phyloP scores from a whole-genome alignment of 2,888 invertebrate species.

The Oscheius sp. region DNA sequence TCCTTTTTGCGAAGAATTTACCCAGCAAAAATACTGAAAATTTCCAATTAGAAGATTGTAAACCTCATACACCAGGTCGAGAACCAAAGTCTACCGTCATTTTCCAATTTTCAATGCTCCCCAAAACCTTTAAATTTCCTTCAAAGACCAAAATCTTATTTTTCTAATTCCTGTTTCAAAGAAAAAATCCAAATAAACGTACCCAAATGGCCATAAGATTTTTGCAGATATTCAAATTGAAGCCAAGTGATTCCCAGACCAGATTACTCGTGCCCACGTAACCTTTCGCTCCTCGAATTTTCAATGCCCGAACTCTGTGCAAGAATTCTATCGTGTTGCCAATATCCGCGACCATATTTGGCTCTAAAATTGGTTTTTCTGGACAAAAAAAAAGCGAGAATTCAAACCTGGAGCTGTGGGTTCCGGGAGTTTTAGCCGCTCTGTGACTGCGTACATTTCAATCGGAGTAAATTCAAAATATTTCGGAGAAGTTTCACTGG shows the following conservation, averaged over 20 bases:
- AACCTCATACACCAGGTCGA: too few species aligned
- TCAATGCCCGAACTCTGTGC: slow-evolving; percentile 80
- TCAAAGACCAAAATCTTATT: too few species aligned
- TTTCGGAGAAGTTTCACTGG: slow-evolving; percentile 53
- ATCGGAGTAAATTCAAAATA: slow-evolving; percentile 82
- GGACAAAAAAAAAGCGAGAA: background rate
- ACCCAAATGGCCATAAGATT: slow-evolving; percentile 79
- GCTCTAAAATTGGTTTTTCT: slow-evolving; percentile 75
- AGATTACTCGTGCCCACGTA: slow-evolving; percentile 87
- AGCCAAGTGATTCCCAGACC: slow-evolving; percentile 83
- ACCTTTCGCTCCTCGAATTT: slow-evolving; percentile 68
- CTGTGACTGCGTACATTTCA: slow-evolving; percentile 89
- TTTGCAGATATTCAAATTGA: slow-evolving; percentile 88
- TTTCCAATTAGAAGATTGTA: too few species aligned
- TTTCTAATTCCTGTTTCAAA: too few species aligned
- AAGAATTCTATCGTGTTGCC: slow-evolving; percentile 88
- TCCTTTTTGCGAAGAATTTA: too few species aligned
- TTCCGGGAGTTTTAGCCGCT: slow-evolving; percentile 87
- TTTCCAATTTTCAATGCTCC: too few species aligned
- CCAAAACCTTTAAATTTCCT: too few species aligned
- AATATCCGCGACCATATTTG: slow-evolving; percentile 86
- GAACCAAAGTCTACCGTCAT: too few species aligned
- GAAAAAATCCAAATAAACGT: background rate
- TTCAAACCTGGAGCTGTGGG: slow-evolving; percentile 75
- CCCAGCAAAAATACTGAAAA: too few species aligned